Percentiles rank a stretch among this genome's conserved stretches.
phyloP scores from a whole-genome alignment of 2,888 invertebrate genomes.

The Ditylenchus weischeri region DNA sequence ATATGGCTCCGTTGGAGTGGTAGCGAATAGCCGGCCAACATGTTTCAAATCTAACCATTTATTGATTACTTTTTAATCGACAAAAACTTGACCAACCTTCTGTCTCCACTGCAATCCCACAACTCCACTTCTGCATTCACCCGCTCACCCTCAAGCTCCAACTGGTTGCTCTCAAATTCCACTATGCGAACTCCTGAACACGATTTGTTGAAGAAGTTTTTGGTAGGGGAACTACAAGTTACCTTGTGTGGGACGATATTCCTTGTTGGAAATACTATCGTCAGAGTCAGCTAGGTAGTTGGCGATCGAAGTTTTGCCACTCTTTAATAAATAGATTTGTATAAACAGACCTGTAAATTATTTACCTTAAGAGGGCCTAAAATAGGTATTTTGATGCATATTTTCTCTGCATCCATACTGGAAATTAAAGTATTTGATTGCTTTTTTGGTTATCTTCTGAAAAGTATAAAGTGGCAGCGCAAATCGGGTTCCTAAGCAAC shows the following conservation, averaged over 20 bases:
- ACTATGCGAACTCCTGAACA: constrained; percentile 66
- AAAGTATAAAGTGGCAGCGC: too few species aligned
- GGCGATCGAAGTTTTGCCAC: constrained; percentile 43
- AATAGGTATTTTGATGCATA: constrained; percentile 40
- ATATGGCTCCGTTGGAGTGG: constrained; percentile 70
- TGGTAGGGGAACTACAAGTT: constrained; percentile 12
- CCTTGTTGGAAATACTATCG: constrained; percentile 31
- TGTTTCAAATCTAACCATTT: constrained; percentile 65
- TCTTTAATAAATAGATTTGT: constrained; percentile 31
- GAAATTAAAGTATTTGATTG: too few species aligned
- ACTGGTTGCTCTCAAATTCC: constrained; percentile 71
- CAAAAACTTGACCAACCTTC: constrained; percentile 59
- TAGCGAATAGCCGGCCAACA: constrained; percentile 76
- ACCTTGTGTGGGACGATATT: constrained; percentile 50
- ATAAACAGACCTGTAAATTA: neutral
- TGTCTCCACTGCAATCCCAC: constrained; percentile 76
- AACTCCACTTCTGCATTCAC: constrained; percentile 72
- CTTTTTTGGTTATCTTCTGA: too few species aligned
- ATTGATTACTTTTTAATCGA: too few species aligned
- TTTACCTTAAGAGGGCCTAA: constrained; percentile 44
- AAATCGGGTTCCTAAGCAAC: too few species aligned
- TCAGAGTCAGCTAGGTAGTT: constrained; percentile 42
- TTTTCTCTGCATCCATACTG: constrained; percentile 14
- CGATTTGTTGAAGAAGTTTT: constrained; percentile 5
- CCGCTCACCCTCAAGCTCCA: constrained; percentile 66